These are phyloP conservation scores for Tuta absoluta DNA, from an alignment of 2,888 invertebrate species.

Conservation along the genomic window DNA sequence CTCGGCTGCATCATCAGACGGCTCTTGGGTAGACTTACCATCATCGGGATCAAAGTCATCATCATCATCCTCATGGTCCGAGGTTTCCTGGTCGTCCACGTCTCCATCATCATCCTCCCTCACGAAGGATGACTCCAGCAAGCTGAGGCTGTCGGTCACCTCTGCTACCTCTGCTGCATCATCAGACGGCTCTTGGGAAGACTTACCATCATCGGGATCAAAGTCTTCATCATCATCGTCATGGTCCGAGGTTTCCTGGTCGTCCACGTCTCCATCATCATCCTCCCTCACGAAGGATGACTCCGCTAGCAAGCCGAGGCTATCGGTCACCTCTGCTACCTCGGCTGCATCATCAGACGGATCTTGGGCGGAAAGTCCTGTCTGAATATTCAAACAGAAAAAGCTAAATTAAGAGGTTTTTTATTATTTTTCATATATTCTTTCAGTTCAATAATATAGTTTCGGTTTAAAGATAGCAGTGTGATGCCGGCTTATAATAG, in stretches of 20 bases:
- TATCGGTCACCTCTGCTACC: slow-evolving; percentile 56
- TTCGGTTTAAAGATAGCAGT: no score
- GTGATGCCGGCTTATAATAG: no score
- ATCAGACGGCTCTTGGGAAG: slow-evolving; percentile 28
- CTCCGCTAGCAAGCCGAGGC: slow-evolving; percentile 68
- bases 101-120: slow-evolving; percentile 61
- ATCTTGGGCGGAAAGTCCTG: not conserved
- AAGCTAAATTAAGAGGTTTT: no score
- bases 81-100: slow-evolving; percentile 49
- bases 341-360: slow-evolving; percentile 46
- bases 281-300: slow-evolving; percentile 61
- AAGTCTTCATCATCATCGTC: slow-evolving; percentile 54
- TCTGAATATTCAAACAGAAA: no score
- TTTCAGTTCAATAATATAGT: no score
- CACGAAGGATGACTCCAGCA: slow-evolving; percentile 62
- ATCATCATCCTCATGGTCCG: slow-evolving; percentile 58
- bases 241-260: slow-evolving; percentile 51
- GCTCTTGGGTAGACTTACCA: not conserved
- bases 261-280: slow-evolving; percentile 52
- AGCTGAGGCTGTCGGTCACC: slow-evolving; percentile 61
- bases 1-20: slow-evolving; percentile 46
- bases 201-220: slow-evolving; percentile 27
- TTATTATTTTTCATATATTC: no score
- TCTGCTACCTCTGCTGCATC: slow-evolving; percentile 52
- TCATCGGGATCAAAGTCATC: slow-evolving; percentile 36